Base-by-base conservation (phyloP, 2,113 vertebrate genomes). In the Progne subis region DNA sequence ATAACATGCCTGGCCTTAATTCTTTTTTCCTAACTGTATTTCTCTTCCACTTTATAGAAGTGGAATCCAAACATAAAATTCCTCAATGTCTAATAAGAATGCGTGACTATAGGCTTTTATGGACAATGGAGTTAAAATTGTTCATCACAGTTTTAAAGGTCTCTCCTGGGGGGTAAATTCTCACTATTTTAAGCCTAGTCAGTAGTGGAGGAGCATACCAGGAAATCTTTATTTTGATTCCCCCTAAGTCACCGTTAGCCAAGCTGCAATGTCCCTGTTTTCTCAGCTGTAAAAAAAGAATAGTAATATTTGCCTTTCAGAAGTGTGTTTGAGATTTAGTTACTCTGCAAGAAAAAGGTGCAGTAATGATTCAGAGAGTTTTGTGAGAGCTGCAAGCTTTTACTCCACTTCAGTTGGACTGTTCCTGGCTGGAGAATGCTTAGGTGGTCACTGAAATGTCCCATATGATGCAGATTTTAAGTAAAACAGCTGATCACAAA, bases 1-100 rank as follows among this genome's bases (percentile, higher is more conserved):
- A 44, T 89, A 65, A 65, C 63, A 74, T 77, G 44, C 31, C 88
- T 94, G 29, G 74, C 64, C 63, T 82, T 89, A 82, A 92, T 92
- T 93, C 90, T 94, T 92, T 90, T 82, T 65, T 91, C 44, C 37
- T 92, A 43, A 70, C 79, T 84, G 75, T 85, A 46, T 95, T 84
- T 95, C 46, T 84, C 49, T 82, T 94, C 16, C 15, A 26, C 57
- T 84, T 80, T 74, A 75, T 53, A 39, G 57, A 90, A 91, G 16
- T 81, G 29, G 49, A 92, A 94, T 60, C 26, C 39, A 85, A 91
- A 92, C 53, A 86, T 81, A 78, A 78, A 83, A 92, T 92, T 81
- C 50, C 82, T 94, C 64, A 61, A 12, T 79, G 64, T 88, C 83
- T 88, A 46, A 26, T 92, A 83, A 71, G 68, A 83, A 82, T 86